Percentiles rank a stretch among this genome's conserved stretches.
Conservation (phyloP, 2,797 vertebrate species). For the Ptychadena robeensis region DNA sequence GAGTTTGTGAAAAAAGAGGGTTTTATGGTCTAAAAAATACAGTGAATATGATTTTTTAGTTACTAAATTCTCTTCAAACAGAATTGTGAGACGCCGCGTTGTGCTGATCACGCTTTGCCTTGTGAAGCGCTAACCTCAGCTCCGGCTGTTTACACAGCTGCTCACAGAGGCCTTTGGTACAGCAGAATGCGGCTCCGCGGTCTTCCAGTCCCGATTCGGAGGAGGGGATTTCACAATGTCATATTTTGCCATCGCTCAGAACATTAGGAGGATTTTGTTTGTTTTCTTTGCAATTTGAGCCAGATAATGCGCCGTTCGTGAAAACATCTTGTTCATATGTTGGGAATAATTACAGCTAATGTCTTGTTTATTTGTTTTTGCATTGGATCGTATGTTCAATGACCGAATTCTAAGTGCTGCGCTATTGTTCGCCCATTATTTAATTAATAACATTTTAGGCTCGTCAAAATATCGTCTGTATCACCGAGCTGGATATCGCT, state of each 20-base stretch:
- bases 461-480: not conserved
- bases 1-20: too few species aligned
- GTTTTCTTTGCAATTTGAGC: not conserved
- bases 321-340: not conserved
- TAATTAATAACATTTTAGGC: not conserved
- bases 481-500: not conserved
- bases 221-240: conserved; percentile 5
- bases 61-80: too few species aligned
- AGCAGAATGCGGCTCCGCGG: not conserved
- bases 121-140: not conserved
- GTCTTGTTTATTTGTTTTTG: not conserved
- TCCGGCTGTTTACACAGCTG: conserved; percentile 45
- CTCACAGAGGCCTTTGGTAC: not conserved
- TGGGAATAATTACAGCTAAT: not conserved
- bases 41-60: too few species aligned
- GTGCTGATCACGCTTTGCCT: not conserved
- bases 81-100: not conserved
- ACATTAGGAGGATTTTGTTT: conserved; percentile 9
- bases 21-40: too few species aligned
- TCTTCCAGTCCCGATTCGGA: too few species aligned
- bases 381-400: not conserved
- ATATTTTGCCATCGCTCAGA: not conserved
- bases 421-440: not conserved
- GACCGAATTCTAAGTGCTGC: not conserved
- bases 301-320: not conserved